Evolutionary conservation across 2,113 vertebrate species (phyloP).

Genomic region (Blennius ocellaris): DNA sequence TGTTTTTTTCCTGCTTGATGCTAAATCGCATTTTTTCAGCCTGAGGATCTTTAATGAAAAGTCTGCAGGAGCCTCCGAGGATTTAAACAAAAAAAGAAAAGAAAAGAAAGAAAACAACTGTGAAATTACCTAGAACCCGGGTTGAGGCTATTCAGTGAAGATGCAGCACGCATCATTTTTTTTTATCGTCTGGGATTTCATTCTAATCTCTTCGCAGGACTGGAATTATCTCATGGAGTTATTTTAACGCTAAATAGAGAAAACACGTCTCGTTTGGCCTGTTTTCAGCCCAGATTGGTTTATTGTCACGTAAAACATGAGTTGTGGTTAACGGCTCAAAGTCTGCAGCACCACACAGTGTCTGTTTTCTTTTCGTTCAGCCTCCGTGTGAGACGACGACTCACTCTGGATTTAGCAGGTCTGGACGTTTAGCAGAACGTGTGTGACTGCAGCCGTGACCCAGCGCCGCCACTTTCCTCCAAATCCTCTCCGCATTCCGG

Average conservation of each 20-base stretch:
- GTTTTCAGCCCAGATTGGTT: neutral
- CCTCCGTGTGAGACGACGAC: constrained; percentile 8
- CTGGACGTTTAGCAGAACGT: constrained; percentile 27
- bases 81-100: too few relatives aligned
- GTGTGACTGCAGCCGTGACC: constrained; percentile 1
- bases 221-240: neutral
- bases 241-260: neutral
- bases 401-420: constrained; percentile 26
- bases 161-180: neutral
- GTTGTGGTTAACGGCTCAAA: constrained; percentile 1
- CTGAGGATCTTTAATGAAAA: neutral
- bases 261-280: neutral
- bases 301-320: neutral
- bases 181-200: neutral
- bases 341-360: too few relatives aligned
- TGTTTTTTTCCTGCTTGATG: neutral
- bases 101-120: neutral
- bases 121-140: neutral
- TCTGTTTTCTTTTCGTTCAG: constrained; percentile 2
- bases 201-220: neutral
- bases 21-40: neutral
- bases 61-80: too few relatives aligned
- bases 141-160: neutral
- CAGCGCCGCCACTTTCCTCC: constrained; percentile 26
- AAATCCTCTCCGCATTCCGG: constrained; percentile 25